These are phyloP conservation scores for Hydropotes inermis DNA, from an alignment of 2,113 vertebrate genomes.

Conservation along the genomic window DNA sequence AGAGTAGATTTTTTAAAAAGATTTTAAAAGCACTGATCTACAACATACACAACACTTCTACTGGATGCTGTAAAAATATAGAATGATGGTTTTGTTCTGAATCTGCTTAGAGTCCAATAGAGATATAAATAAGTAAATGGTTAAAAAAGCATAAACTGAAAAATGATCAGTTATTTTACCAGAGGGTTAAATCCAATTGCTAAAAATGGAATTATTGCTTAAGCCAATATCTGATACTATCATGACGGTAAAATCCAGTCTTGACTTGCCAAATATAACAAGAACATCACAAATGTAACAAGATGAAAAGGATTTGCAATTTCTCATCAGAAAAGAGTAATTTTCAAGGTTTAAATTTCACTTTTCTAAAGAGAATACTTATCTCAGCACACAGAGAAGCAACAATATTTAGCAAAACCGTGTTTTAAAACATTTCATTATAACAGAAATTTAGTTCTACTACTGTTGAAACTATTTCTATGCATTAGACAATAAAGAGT, in stretches of 20 bases:
- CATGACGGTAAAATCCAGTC: not conserved
- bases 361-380: not conserved
- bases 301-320: not conserved
- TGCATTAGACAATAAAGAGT: not conserved
- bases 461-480: not conserved
- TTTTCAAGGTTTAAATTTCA: not conserved
- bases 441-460: not conserved
- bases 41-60: not conserved
- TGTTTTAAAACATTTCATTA: not conserved
- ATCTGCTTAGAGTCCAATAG: not conserved
- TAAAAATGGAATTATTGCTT: not conserved
- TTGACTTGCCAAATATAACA: not conserved
- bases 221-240: not conserved
- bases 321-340: not conserved
- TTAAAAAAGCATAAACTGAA: not conserved
- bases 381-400: not conserved
- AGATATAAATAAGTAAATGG: not conserved
- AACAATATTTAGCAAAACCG: not conserved
- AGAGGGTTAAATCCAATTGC: not conserved
- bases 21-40: not conserved
- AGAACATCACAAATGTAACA: not conserved
- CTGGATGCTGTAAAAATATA: not conserved
- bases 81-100: not conserved
- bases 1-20: not conserved
- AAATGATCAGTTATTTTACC: not conserved